Percentiles rank a stretch among this genome's conserved stretches.
Conservation (phyloP, 2,113 vertebrate genomes). For the zebrafish (Danio rerio) region DNA sequence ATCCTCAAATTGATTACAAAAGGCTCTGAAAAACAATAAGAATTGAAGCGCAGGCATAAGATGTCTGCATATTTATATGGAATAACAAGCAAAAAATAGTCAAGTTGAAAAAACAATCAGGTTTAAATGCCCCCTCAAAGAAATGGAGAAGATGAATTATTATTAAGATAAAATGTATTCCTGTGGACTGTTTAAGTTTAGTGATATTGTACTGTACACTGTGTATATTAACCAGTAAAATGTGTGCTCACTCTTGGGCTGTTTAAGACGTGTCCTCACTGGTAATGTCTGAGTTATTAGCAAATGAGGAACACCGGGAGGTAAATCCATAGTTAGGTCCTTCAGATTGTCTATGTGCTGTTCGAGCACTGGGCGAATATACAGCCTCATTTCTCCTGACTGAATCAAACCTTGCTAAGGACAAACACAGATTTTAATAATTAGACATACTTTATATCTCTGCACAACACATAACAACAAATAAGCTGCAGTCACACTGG, state of each 20-base stretch:
- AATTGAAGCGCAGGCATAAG: too few species aligned
- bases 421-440: slow-evolving; percentile 1
- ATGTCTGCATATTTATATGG: too few species aligned
- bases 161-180: background rate
- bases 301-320: slow-evolving; percentile 42
- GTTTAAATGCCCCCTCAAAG: background rate
- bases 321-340: background rate
- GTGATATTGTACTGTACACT: background rate
- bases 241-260: slow-evolving; percentile 41
- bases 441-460: background rate
- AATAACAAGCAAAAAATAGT: too few species aligned
- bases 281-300: slow-evolving; percentile 20
- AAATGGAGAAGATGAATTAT: background rate
- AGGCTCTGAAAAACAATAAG: too few species aligned
- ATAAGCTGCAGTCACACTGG: too few species aligned
- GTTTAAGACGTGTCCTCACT: background rate
- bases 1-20: too few species aligned
- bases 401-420: slow-evolving; percentile 56
- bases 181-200: background rate
- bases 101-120: too few species aligned
- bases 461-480: too few species aligned
- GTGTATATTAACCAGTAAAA: background rate
- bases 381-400: slow-evolving; percentile 25
- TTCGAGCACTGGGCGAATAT: slow-evolving; percentile 51
- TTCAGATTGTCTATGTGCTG: slow-evolving; percentile 37